Evolutionary conservation across 2,797 vertebrate species (phyloP).

Genomic region (Poeciliopsis turneri): DNA sequence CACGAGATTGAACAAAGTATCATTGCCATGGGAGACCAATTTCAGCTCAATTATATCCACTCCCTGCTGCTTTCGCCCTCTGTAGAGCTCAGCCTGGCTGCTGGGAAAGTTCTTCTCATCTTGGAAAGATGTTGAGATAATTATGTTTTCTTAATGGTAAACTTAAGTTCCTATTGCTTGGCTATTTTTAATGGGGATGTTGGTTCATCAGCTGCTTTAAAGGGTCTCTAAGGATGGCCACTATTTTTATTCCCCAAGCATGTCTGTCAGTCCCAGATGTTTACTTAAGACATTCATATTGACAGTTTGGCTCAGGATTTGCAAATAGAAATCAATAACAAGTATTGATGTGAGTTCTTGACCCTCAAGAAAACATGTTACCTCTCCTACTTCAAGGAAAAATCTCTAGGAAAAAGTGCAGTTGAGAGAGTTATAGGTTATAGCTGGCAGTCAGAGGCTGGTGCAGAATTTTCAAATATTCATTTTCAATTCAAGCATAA

Average conservation of each 20-base stretch:
- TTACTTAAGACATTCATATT: constrained; percentile 44
- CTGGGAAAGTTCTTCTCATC: constrained; percentile 74
- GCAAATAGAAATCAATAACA: constrained; percentile 53
- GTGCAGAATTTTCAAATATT: not conserved
- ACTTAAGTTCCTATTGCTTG: constrained; percentile 49
- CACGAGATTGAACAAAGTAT: constrained; percentile 79
- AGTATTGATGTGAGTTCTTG: constrained; percentile 33
- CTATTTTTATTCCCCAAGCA: constrained; percentile 20
- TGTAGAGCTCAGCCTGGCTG: constrained; percentile 70
- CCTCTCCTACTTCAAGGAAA: constrained; percentile 19
- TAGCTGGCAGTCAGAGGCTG: not conserved
- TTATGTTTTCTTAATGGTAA: constrained; percentile 73
- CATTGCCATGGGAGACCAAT: constrained; percentile 83
- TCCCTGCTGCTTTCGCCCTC: constrained; percentile 81
- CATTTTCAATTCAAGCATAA: not conserved
- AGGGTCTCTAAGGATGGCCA: constrained; percentile 18
- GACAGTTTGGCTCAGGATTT: constrained; percentile 63
- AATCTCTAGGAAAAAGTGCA: constrained; percentile 2
- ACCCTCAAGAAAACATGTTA: constrained; percentile 17
- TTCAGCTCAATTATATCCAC: constrained; percentile 85
- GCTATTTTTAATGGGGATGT: constrained; percentile 40
- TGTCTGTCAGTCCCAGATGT: constrained; percentile 33
- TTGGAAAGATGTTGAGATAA: constrained; percentile 75
- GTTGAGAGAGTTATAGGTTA: not conserved
- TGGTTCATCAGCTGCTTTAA: constrained; percentile 30